These are phyloP conservation scores for Myotis pilosus DNA, from an alignment of 2,797 vertebrate genomes.

Conservation along the genomic window DNA sequence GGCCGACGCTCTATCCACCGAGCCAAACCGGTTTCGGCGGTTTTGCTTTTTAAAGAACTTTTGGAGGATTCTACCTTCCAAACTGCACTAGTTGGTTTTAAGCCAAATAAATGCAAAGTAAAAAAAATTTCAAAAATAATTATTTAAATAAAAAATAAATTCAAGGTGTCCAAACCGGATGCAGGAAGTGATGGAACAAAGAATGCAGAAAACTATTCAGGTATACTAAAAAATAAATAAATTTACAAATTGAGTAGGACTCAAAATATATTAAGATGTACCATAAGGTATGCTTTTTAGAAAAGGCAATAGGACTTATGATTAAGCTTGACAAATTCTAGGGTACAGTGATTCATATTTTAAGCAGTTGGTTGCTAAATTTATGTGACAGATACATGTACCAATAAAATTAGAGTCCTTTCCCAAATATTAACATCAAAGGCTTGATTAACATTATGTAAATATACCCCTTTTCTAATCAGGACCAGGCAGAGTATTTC, in stretches of 20 bases:
- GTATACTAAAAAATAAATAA: background rate
- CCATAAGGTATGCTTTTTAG: background rate
- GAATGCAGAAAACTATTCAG: background rate
- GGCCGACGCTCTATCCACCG: too few species aligned
- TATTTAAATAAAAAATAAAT: slow-evolving; percentile 52
- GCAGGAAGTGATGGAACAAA: background rate
- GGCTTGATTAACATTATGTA: slow-evolving; percentile 79
- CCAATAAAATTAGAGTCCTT: slow-evolving; percentile 72
- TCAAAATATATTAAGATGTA: slow-evolving; percentile 34
- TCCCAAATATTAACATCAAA: slow-evolving; percentile 78
- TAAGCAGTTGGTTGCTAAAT: slow-evolving; percentile 71
- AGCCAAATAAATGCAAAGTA: slow-evolving; percentile 29
- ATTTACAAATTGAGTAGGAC: background rate
- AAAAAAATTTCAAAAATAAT: slow-evolving; percentile 5
- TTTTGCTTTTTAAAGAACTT: background rate
- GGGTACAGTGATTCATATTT: slow-evolving; percentile 49
- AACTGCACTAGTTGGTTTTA: slow-evolving; percentile 20
- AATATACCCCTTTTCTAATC: slow-evolving; percentile 75
- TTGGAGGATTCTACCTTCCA: background rate
- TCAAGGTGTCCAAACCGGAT: background rate
- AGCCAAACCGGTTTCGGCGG: too few species aligned
- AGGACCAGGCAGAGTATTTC: slow-evolving; percentile 78
- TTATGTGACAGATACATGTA: slow-evolving; percentile 54
- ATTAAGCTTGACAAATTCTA: slow-evolving; percentile 52
- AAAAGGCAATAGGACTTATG: background rate